Base-by-base conservation (phyloP, 2,113 vertebrate genomes). In the Erinaceus europaeus region DNA sequence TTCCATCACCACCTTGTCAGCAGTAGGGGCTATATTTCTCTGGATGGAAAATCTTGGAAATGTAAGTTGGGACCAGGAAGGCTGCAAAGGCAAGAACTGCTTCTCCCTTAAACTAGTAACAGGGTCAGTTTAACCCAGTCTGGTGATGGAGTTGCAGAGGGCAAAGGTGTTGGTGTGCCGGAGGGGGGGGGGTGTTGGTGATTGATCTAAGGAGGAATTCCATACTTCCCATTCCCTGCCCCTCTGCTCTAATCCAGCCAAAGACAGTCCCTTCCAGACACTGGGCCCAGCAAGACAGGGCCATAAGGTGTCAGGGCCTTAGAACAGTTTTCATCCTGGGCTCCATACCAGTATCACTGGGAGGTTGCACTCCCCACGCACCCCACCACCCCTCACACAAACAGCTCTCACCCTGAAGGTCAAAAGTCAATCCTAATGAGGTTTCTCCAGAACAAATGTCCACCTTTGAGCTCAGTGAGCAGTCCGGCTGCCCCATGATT, bases 1-100 rank as follows among this genome's bases (percentile, higher is more conserved):
- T 68, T 46, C n/a, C 14, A 32, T 36, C 38, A 46, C 77, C 44
- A 44, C 34, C 57, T 27, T 52, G 25, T 55, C 55, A 50, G 42
- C 74, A 53, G 42, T 52, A 77, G 83, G 88, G n/a, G 62, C 53
- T 9, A 0, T 80, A 88, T 84, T 88, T 91, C 53, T 93, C 68
- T 50, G 77, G 67, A 57, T 72, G 93, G 42, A 89, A 86, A 88
- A 71, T 27, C 73, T 84, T 90, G 69, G 59, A 77, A 91, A 90
- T 74, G 84, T 90, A 74, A 88, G 73, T 44, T 27, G 50, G 46
- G 27, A 25, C n/a, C 7, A 76, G 61, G 55, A 86, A 76, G 44
- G 34, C 48, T 90, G 32, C 21, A 8, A 73, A 73, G 68, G 4
- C 64, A 93, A 73, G 18, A 84, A n/a, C 38, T 40, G 34, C 25